These are phyloP conservation scores for Arbacia lixula DNA, from an alignment of 53 echinoderm and acorn worm genomes.

Conservation along the genomic window DNA sequence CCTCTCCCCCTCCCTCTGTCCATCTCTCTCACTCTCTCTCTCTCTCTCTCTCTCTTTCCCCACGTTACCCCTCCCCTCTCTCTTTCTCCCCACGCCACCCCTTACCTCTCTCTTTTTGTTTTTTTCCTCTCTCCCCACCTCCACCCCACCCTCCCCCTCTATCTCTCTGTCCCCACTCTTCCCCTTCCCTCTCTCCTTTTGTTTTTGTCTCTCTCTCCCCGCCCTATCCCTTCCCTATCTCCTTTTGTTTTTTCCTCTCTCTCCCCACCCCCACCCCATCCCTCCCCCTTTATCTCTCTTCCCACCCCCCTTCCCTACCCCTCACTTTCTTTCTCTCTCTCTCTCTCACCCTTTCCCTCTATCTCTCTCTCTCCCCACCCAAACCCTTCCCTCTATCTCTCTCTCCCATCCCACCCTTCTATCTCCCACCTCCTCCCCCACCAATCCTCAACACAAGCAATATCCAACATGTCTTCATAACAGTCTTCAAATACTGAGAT, in stretches of 20 bases:
- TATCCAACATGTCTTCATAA: too few species aligned
- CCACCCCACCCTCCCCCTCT: constrained; percentile 1
- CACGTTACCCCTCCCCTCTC: not conserved
- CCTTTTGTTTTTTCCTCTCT: not conserved
- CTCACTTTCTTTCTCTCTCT: too few species aligned
- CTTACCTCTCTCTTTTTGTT: not conserved
- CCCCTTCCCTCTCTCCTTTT: not conserved
- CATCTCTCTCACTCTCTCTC: not conserved
- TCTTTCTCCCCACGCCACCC: not conserved
- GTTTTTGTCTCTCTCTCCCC: not conserved
- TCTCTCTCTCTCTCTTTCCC: not conserved
- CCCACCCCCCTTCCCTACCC: too few species aligned
- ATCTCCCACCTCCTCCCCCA: too few species aligned
- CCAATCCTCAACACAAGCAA: too few species aligned
- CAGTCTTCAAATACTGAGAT: too few species aligned
- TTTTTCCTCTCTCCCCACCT: not conserved
- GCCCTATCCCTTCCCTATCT: not conserved
- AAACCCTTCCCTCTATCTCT: too few species aligned
- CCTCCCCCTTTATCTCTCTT: not conserved
- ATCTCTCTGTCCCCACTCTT: not conserved
- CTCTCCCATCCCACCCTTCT: too few species aligned
- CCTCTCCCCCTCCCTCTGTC: not conserved
- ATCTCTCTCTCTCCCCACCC: too few species aligned
- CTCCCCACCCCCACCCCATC: not conserved
- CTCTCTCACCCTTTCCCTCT: too few species aligned